phyloP scores from a whole-genome alignment of 2,113 vertebrate species.

The Echinops telfairi region DNA sequence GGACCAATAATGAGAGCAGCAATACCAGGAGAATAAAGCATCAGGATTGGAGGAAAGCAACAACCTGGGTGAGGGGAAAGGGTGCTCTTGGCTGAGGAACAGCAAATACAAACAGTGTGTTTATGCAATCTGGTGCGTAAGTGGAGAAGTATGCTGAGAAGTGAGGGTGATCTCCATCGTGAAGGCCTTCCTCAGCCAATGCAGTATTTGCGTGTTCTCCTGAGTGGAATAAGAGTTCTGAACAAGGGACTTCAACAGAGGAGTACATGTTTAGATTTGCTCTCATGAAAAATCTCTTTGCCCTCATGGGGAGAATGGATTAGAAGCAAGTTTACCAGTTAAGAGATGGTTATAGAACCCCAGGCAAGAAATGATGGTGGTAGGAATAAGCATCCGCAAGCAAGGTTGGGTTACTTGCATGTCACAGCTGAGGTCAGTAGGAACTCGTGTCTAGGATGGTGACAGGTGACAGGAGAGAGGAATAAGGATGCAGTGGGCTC shows the following conservation, averaged over 20 bases:
- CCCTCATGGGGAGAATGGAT: background rate
- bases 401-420: no score
- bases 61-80: background rate
- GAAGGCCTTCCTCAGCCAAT: background rate
- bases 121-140: background rate
- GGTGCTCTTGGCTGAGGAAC: background rate
- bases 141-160: background rate
- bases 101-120: background rate
- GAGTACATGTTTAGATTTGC: background rate
- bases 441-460: background rate
- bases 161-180: background rate
- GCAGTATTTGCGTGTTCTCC: background rate
- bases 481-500: background rate
- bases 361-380: background rate
- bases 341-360: slow-evolving; percentile 15
- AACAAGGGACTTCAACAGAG: background rate
- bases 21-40: no score
- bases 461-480: background rate
- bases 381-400: background rate
- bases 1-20: no score
- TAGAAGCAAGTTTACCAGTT: background rate
- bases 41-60: no score
- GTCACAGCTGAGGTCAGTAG: background rate
- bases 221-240: background rate
- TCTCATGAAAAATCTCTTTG: background rate